Percentiles rank a stretch among this genome's conserved stretches.
Evolutionary conservation across 2,113 vertebrate genomes (phyloP).

Genomic region (Nicator chloris): DNA sequence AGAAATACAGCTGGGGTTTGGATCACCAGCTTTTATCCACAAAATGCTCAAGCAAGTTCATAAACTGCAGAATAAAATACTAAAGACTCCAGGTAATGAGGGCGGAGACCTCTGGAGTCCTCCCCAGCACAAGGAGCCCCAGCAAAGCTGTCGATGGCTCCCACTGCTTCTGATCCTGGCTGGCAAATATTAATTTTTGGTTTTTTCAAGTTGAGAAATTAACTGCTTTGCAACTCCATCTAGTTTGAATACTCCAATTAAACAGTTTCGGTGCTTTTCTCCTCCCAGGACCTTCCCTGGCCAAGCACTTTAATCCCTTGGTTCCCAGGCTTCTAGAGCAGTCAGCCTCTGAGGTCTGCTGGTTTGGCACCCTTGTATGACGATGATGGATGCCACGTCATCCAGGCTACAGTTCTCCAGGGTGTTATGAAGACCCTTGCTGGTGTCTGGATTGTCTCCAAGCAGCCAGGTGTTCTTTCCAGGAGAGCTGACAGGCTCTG

Average conservation of each 20-base stretch:
- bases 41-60: neutral
- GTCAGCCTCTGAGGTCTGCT: neutral
- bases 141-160: rapidly evolving
- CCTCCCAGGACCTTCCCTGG: neutral
- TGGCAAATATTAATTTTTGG: neutral
- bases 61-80: neutral
- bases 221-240: neutral
- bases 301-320: neutral
- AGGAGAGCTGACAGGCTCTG: neutral
- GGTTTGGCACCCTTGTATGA: neutral
- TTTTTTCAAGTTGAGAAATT: neutral
- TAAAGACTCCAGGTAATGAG: neutral
- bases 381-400: neutral
- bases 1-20: neutral
- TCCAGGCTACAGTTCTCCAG: neutral
- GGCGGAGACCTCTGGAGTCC: neutral
- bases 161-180: neutral
- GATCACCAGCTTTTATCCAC: neutral
- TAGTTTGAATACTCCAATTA: neutral
- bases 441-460: neutral
- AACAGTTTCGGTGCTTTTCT: neutral
- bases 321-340: neutral
- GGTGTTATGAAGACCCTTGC: neutral
- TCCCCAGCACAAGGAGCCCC: neutral
- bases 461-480: neutral